These are phyloP conservation scores for Cantharis nigra DNA, from an alignment of 2,888 invertebrate genomes.

Conservation along the genomic window DNA sequence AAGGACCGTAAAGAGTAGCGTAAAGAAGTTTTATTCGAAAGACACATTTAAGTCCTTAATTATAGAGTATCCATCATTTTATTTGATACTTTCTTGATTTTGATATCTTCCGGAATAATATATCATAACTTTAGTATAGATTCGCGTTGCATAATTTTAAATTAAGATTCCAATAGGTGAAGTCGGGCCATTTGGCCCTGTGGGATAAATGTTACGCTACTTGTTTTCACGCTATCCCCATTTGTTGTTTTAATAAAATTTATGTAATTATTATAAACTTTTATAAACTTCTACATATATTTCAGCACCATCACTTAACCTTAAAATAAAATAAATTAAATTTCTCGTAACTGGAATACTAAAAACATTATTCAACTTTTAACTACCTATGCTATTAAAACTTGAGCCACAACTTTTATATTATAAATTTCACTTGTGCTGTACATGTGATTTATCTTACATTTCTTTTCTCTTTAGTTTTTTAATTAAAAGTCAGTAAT, in stretches of 20 bases:
- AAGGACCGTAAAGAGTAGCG: constrained; percentile 39
- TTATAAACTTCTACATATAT: neutral
- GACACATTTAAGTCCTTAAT: constrained; percentile 50
- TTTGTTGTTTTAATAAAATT: neutral
- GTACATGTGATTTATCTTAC: neutral
- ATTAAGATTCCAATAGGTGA: neutral
- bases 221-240: neutral
- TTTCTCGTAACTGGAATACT: neutral
- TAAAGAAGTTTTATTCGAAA: constrained; percentile 38
- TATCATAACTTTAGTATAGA: neutral
- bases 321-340: neutral
- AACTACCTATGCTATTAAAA: neutral
- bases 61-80: constrained; percentile 2
- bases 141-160: neutral
- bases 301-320: neutral
- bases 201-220: neutral
- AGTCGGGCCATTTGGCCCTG: neutral
- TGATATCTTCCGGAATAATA: neutral
- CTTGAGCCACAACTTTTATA: neutral
- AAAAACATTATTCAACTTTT: neutral
- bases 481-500: neutral
- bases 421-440: neutral
- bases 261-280: neutral
- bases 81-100: neutral
- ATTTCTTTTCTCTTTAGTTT: neutral